phyloP scores from a whole-genome alignment of 2,888 invertebrate genomes.

The Rotaria magnacalcarata region DNA sequence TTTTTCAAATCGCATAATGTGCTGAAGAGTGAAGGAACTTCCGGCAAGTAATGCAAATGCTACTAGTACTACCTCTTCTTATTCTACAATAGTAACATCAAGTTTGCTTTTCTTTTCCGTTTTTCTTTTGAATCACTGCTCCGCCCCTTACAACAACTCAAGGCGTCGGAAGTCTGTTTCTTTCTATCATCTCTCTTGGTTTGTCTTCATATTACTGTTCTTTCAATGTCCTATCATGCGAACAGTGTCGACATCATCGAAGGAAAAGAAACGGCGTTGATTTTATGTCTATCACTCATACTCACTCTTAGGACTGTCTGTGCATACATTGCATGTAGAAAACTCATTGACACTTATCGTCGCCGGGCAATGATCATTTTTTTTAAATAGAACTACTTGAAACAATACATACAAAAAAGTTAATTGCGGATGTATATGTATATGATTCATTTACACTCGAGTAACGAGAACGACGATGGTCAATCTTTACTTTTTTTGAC shows the following conservation, averaged over 20 bases:
- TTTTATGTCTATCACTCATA: constrained; percentile 20
- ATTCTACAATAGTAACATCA: constrained; percentile 10
- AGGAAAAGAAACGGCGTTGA: not conserved
- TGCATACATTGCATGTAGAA: constrained; percentile 7
- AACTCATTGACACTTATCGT: constrained; percentile 25
- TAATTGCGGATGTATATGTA: constrained; percentile 13
- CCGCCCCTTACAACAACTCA: constrained; percentile 1
- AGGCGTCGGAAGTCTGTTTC: constrained; percentile 5
- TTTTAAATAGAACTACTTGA: not conserved
- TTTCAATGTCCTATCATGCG: constrained; percentile 17
- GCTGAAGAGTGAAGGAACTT: constrained; percentile 13
- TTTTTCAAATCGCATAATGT: not conserved
- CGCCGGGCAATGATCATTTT: not conserved
- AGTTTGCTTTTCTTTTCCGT: constrained; percentile 24
- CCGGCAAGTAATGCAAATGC: not conserved
- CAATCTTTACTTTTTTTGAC: not conserved
- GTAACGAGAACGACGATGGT: not conserved
- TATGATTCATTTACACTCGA: not conserved
- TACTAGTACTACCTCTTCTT: not conserved
- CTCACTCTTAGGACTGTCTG: not conserved
- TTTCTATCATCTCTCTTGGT: constrained; percentile 16
- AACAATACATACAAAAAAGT: constrained; percentile 13
- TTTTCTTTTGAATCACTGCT: not conserved
- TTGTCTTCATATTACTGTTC: not conserved
- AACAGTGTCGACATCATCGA: not conserved